Base-by-base conservation (phyloP, 2,888 invertebrate species). In the Dione vanillae region DNA sequence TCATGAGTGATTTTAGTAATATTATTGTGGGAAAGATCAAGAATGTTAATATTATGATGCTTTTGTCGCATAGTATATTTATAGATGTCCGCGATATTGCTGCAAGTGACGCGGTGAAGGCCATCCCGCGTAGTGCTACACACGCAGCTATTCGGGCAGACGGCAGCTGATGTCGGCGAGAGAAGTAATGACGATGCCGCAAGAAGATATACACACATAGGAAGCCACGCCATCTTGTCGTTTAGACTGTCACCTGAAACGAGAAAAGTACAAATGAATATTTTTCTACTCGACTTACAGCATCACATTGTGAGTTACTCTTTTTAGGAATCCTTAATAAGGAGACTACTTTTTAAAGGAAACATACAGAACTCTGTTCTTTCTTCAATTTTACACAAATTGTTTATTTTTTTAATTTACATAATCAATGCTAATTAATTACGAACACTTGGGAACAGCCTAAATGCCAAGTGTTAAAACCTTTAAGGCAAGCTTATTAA, bases 71-170 rank as follows among this genome's bases (percentile, higher is more conserved):
- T 85, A 51, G 89, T 91, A 78, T 89, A 94, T 80, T 94, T 97
- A 88, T 97, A 96, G 11, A 97, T 95, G 58, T 97, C 96, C 75
- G 96, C 95, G 80, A 97, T 96, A 67, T 95, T 91, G 70, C 95
- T 94, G 83, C 95, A 95, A 73, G 94, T 94, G 41, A 94, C 94
- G 73, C 96, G 94, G 45, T 96, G 95, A 76, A 96, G 95, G 62
- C 95, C 92, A 83, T 96, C 96, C n/a, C 95, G 95, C 20, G 95
- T 94, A 45, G 94, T 93, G 74, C 94, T 94, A 80, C 95, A 95
- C 62, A 89, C 85, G 79, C 95, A 94, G 76, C 89, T 83, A 66
- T 92, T 89, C 16, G 95, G 95, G 77, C 95, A 95, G 68, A 90
- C 82, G 49, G 89, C 81, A 41, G 91, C 86, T 49, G 86, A 75